Percentiles rank a stretch among this genome's conserved stretches.
These are phyloP conservation scores for Apaloderma vittatum DNA, from an alignment of 2,113 vertebrate genomes.

Conservation along the genomic window DNA sequence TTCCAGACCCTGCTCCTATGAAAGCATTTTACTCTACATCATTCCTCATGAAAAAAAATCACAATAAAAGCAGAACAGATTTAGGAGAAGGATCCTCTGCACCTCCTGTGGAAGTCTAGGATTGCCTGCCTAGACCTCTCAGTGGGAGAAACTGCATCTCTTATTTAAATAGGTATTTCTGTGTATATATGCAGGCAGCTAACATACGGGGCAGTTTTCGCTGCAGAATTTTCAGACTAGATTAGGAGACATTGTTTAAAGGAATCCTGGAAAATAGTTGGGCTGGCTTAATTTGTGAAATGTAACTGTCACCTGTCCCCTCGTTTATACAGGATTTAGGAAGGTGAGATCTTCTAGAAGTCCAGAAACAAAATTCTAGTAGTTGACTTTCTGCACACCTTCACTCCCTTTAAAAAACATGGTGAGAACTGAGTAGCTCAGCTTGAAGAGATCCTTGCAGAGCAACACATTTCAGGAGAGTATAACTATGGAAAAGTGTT, in stretches of 20 bases:
- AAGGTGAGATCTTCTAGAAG: not conserved
- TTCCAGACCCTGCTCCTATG: not conserved
- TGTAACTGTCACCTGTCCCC: not conserved
- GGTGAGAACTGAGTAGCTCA: not conserved
- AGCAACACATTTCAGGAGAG: not conserved
- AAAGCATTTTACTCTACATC: not conserved
- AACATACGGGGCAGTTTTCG: not conserved
- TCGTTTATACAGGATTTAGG: not conserved
- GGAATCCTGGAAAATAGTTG: not conserved
- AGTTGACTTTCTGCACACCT: not conserved
- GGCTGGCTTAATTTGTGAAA: not conserved
- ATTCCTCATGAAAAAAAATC: not conserved
- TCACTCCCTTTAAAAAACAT: not conserved
- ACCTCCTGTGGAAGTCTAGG: not conserved
- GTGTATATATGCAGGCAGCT: not conserved
- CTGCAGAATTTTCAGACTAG: not conserved
- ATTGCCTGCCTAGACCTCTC: not conserved
- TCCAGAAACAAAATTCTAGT: not conserved
- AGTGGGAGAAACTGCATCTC: not conserved
- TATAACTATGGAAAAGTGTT: slow-evolving; percentile 1
- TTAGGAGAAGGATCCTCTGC: not conserved
- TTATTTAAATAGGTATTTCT: not conserved
- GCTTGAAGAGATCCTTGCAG: not conserved
- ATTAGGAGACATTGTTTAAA: not conserved
- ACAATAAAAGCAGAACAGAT: not conserved